Percentiles rank a stretch among this genome's conserved stretches.
These are phyloP conservation scores for Unio pictorum DNA, from an alignment of 2,888 invertebrate species.

Conservation along the genomic window DNA sequence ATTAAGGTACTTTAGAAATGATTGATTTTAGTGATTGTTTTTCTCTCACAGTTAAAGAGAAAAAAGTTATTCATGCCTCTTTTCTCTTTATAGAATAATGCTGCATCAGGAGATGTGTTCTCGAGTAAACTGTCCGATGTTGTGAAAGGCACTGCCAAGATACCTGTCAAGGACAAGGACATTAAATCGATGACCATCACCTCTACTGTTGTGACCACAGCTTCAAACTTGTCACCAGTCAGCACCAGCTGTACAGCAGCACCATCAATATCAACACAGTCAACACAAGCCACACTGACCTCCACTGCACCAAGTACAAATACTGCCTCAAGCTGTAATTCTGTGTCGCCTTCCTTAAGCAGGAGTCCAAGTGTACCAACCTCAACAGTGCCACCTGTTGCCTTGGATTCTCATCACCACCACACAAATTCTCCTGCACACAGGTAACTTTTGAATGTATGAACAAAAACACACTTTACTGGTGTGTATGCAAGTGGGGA, in stretches of 20 bases:
- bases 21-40: background rate
- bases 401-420: background rate
- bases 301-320: background rate
- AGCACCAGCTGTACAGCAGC: constrained; percentile 8
- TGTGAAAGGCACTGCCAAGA: constrained; percentile 82
- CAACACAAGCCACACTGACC: constrained; percentile 6
- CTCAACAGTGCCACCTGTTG: constrained; percentile 10
- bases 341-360: no score
- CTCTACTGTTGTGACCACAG: constrained; percentile 5
- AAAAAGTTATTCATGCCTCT: background rate
- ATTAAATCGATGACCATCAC: constrained; percentile 40
- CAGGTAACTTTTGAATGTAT: no score
- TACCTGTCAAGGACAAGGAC: constrained; percentile 64
- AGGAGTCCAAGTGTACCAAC: constrained; percentile 5
- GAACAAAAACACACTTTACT: no score
- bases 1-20: no score
- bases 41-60: background rate
- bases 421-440: no score
- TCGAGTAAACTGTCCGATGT: constrained; percentile 82
- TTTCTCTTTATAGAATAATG: constrained; percentile 54
- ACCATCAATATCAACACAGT: constrained; percentile 12
- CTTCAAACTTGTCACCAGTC: constrained; percentile 9
- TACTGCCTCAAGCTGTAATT: no score
- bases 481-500: no score
- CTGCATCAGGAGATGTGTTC: constrained; percentile 60